phyloP scores from a whole-genome alignment of 2,888 invertebrate genomes.

The Trissolcus brochymenae region DNA sequence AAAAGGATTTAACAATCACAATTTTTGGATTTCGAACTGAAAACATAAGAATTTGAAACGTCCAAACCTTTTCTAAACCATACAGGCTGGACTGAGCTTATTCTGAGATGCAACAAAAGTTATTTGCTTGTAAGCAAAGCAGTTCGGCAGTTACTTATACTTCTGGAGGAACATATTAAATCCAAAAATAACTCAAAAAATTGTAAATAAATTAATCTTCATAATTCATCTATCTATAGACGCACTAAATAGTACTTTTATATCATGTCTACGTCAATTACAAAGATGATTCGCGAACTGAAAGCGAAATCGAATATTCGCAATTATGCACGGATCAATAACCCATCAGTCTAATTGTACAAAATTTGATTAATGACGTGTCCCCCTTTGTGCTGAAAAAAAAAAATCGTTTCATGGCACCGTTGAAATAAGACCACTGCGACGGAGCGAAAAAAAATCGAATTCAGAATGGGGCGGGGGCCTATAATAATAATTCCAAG shows the following conservation, averaged over 20 bases:
- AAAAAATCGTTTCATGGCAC: constrained; percentile 26
- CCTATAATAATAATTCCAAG: constrained; percentile 29
- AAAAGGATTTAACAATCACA: too few species aligned
- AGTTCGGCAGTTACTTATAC: too few species aligned
- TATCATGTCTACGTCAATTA: constrained; percentile 17
- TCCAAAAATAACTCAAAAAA: too few species aligned
- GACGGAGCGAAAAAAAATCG: constrained; percentile 3
- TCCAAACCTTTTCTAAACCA: too few species aligned
- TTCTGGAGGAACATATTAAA: too few species aligned
- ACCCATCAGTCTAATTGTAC: constrained; percentile 23
- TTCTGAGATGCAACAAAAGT: too few species aligned
- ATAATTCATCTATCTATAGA: too few species aligned
- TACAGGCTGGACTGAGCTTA: too few species aligned
- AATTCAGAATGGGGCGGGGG: constrained; percentile 21
- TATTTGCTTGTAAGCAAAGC: too few species aligned
- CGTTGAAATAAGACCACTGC: constrained; percentile 24
- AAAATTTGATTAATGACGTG: constrained; percentile 32
- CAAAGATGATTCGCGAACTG: constrained; percentile 15
- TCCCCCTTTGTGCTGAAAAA: constrained; percentile 12
- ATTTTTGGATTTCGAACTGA: too few species aligned
- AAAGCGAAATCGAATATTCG: constrained; percentile 28
- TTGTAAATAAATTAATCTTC: too few species aligned
- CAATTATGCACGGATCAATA: constrained; percentile 27
- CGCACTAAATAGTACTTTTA: constrained; percentile 9
- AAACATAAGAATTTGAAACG: too few species aligned